Base-by-base conservation (phyloP, 2,797 vertebrate genomes). In the Anguilla obscura region DNA sequence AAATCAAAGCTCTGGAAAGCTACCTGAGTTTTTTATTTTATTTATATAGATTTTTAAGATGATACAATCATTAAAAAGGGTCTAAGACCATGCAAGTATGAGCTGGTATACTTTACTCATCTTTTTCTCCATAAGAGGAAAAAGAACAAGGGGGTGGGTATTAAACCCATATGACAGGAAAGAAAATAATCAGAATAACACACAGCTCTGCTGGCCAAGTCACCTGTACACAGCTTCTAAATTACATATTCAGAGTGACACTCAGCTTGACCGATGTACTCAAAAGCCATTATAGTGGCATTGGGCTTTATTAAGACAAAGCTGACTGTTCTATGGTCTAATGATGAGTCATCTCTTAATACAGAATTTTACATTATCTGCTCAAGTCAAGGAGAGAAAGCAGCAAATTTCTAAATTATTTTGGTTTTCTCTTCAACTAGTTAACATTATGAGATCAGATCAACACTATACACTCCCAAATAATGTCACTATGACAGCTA, bases 41-140 rank as follows among this genome's bases (percentile, higher is more conserved):
- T 89, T 66, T 86, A 56, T 71, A 86, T 79, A 74, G n/a, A 79
- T 86, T 63, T 88, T 86, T 90, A 95, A 95, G 94, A 93, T 95
- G 96, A 97, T 97, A 97, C 97, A 97, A 97, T 97, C 96, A 97
- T 96, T 95, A 96, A 95, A 94, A 96, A 93, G 95, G 96, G 96
- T 97, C 96, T 96, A 97, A 94, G 96, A 97, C 96, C 97, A 95
- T 95, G 95, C 93, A 95, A 89, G 88, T 91, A 91, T 90, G 87
- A 92, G 90, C 91, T 90, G 94, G 94, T 91, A 96, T 92, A 95
- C 93, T 95, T 93, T 94, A 93, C 93, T 95, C 90, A 88, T 88
- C 74, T 82, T 95, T 96, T 96, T 94, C 93, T 96, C 96, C 94
- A 95, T 50, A 95, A 94, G 93, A 93, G 86, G 94, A 95, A 95